Evolutionary conservation across 2,797 vertebrate genomes (phyloP).

Genomic region (Acomys russatus): DNA sequence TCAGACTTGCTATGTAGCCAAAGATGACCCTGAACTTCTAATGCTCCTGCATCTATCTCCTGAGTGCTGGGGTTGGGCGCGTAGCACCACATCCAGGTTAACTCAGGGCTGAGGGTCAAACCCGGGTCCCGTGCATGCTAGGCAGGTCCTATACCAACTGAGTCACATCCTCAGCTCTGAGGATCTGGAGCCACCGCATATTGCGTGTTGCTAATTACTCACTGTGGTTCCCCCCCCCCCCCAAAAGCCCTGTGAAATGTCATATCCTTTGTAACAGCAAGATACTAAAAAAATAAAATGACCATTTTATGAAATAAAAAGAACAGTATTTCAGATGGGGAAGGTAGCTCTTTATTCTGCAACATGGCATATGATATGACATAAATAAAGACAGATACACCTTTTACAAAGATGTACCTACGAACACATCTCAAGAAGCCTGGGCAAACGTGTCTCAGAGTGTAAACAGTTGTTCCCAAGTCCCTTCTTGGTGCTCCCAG

Average conservation of each 20-base stretch:
- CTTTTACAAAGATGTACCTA: neutral
- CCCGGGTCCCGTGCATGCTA: neutral
- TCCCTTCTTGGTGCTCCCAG: neutral
- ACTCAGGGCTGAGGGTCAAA: neutral
- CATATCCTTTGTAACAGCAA: slow-evolving; percentile 96
- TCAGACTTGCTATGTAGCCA: neutral
- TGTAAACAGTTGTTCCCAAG: neutral
- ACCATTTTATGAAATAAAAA: slow-evolving; percentile 90
- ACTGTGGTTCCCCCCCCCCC: slow-evolving; percentile 95
- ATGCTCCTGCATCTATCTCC: neutral
- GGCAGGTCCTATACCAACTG: neutral
- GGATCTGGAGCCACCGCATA: slow-evolving; percentile 94
- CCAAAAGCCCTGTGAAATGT: slow-evolving; percentile 95
- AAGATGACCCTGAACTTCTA: neutral
- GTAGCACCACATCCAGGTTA: neutral
- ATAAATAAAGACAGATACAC: neutral
- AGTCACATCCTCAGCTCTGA: slow-evolving; percentile 75
- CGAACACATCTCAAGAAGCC: neutral
- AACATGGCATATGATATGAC: neutral
- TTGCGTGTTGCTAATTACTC: slow-evolving; percentile 94
- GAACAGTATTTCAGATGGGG: neutral
- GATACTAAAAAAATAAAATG: slow-evolving; percentile 96
- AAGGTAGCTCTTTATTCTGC: neutral
- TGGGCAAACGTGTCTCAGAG: neutral
- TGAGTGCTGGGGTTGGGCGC: neutral